Percentiles rank a stretch among this genome's conserved stretches.
phyloP scores from a whole-genome alignment of 2,113 vertebrate genomes.

The Thamnaconus septentrionalis region DNA sequence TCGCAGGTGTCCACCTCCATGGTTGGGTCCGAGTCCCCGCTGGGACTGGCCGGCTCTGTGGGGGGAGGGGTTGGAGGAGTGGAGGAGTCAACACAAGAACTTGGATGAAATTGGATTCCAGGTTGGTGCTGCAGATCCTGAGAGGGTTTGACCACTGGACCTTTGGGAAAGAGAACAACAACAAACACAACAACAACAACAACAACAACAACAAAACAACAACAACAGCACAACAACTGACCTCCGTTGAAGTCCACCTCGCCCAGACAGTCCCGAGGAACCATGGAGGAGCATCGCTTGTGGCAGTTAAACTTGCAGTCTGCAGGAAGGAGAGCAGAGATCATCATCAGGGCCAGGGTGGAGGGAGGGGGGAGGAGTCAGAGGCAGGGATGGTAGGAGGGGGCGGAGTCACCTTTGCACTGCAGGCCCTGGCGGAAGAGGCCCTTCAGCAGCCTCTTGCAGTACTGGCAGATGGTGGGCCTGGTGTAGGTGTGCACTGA shows the following conservation, averaged over 20 bases:
- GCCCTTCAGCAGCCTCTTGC: conserved; percentile 94
- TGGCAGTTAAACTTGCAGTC: conserved; percentile 97
- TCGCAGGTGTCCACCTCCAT: conserved; percentile 91
- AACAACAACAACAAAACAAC: neutral
- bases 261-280: conserved; percentile 94
- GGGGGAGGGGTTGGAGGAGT: neutral
- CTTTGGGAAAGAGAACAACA: neutral
- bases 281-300: conserved; percentile 95
- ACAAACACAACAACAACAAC: neutral
- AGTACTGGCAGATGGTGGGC: conserved; percentile 98
- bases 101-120: too few relatives aligned
- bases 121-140: too few relatives aligned
- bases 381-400: neutral
- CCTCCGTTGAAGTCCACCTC: conserved; percentile 96
- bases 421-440: conserved; percentile 99
- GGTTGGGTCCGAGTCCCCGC: conserved; percentile 84
- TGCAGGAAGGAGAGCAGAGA: neutral
- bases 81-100: too few relatives aligned
- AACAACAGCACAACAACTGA: too few relatives aligned
- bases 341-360: neutral
- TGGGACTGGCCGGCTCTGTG: conserved; percentile 84
- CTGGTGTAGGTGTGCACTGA: conserved; percentile 95
- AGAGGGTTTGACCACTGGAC: too few relatives aligned
- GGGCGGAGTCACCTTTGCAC: conserved; percentile 86
- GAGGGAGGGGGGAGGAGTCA: neutral